A percentile compares a stretch with the other conserved stretches of the same genome.
phyloP scores from a whole-genome alignment of 2,113 vertebrate genomes.

The Platysternon megacephalum region DNA sequence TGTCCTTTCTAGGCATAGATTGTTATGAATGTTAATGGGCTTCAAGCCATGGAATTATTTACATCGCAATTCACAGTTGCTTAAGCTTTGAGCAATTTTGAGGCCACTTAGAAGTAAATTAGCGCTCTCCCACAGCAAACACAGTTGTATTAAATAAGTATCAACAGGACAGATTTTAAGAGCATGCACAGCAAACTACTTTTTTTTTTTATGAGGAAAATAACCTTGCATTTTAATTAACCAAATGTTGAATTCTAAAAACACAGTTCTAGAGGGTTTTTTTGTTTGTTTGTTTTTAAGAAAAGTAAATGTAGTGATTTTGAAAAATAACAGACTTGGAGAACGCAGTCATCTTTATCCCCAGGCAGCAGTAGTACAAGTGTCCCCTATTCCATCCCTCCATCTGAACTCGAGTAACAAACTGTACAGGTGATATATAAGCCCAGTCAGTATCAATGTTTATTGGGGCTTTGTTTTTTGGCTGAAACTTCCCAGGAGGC shows the following conservation, averaged over 20 bases:
- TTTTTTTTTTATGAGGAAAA: neutral
- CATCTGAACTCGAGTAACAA: neutral
- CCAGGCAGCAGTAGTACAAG: neutral
- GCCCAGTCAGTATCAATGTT: neutral
- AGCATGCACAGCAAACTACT: neutral
- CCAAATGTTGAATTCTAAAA: neutral
- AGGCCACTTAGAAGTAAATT: neutral
- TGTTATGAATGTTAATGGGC: neutral
- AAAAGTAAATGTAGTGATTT: neutral
- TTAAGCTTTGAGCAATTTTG: neutral
- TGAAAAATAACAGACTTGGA: neutral
- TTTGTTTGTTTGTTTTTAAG: neutral
- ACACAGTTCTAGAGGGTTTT: neutral
- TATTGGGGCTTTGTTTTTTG: conserved; percentile 7
- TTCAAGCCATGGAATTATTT: conserved; percentile 26
- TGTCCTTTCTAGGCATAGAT: neutral
- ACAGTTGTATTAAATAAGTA: neutral
- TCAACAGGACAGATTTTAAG: neutral
- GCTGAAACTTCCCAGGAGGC: conserved; percentile 7
- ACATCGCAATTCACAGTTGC: neutral
- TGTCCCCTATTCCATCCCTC: neutral
- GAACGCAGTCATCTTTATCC: neutral
- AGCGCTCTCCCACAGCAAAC: neutral
- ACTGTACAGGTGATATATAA: neutral
- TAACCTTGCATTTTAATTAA: neutral